Percentiles rank a stretch among this genome's conserved stretches.
These are phyloP conservation scores for Avahi laniger DNA, from an alignment of 2,797 vertebrate genomes.

Conservation along the genomic window DNA sequence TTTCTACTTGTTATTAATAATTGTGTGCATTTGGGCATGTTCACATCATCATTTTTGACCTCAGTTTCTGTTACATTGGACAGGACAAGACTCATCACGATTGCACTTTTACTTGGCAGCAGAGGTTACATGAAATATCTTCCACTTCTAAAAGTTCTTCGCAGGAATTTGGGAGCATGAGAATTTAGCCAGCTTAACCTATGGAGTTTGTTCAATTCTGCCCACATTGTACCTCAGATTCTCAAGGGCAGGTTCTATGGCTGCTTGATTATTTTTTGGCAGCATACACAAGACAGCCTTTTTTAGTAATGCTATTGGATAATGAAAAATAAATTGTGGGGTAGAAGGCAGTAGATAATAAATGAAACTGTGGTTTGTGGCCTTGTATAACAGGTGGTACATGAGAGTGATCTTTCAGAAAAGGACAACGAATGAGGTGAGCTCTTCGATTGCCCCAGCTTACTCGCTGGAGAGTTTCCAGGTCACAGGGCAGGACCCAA, in stretches of 20 bases:
- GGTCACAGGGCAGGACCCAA: neutral
- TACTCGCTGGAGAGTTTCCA: neutral
- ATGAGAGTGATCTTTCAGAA: neutral
- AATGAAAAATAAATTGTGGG: neutral
- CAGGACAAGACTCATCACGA: neutral
- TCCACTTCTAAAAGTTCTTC: neutral
- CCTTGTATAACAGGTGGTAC: neutral
- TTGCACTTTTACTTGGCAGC: neutral
- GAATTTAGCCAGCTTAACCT: neutral
- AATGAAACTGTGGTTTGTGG: neutral
- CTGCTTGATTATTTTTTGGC: neutral
- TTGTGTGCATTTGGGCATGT: neutral
- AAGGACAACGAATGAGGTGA: neutral
- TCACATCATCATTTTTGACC: neutral
- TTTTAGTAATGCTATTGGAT: neutral
- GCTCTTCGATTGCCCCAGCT: neutral
- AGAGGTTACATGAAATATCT: neutral
- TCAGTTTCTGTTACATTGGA: neutral
- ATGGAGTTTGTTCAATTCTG: neutral
- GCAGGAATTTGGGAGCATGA: neutral
- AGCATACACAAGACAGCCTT: neutral
- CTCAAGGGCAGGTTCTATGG: neutral
- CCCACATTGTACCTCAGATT: neutral
- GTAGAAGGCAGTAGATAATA: neutral
- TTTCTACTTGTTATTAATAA: neutral